phyloP scores from a whole-genome alignment of 2,113 vertebrate genomes.

The Siniperca knerii region DNA sequence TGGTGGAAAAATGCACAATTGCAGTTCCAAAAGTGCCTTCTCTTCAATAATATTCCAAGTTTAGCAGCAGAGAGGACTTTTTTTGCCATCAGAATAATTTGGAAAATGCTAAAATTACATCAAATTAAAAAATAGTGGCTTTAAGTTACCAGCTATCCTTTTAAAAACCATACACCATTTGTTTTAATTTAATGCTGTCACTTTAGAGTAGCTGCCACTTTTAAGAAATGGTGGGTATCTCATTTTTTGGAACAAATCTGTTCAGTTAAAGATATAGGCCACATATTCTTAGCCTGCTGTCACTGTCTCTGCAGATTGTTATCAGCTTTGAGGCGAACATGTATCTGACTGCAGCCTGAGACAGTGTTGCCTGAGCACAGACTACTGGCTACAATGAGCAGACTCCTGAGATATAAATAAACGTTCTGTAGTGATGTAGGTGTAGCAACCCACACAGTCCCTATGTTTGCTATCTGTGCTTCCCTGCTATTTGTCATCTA shows the following conservation, averaged over 20 bases:
- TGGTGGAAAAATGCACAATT: neutral
- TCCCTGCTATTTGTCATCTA: conserved; percentile 60
- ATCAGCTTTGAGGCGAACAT: conserved; percentile 23
- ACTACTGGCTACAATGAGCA: conserved; percentile 51
- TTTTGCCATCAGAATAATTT: neutral
- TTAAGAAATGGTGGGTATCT: neutral
- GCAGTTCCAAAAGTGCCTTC: neutral
- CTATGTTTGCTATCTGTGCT: conserved; percentile 51
- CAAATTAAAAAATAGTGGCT: neutral
- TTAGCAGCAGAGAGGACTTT: neutral
- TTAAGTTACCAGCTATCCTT: neutral
- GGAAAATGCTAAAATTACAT: neutral
- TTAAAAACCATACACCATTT: neutral
- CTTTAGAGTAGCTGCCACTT: conserved; percentile 8
- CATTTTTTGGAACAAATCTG: conserved; percentile 48
- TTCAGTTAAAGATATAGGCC: conserved; percentile 51
- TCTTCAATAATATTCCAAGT: neutral
- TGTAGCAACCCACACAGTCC: conserved; percentile 62
- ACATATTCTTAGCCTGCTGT: conserved; percentile 58
- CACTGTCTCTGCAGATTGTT: conserved; percentile 42
- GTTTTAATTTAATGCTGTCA: neutral
- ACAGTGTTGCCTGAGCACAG: conserved; percentile 45
- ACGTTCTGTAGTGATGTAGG: conserved; percentile 64
- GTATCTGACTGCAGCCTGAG: conserved; percentile 40
- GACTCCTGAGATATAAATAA: conserved; percentile 72